Evolutionary conservation across 1,140 invertebrate genomes (phyloP), one percentile per base, ranked within the genome.

Genomic region (Episyrphus balteatus): DNA sequence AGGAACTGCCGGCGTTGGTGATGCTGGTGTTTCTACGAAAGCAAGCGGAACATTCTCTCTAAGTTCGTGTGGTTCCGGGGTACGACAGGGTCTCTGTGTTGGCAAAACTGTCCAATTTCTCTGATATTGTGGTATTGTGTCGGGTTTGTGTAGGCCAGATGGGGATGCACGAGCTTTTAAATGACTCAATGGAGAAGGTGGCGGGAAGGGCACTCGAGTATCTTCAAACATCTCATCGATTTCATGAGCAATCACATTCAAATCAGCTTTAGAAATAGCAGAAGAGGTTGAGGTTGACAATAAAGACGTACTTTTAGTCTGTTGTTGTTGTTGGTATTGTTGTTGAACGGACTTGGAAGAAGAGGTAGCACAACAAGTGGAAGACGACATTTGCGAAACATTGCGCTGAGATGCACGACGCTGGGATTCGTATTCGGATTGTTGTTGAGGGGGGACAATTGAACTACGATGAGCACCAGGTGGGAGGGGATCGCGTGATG

Each of bases 41-140:
- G 65, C 66, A 47, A 68, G 55, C 18, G 65, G 66, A 1, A 68
- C 50, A 49, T 68, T 68, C 34, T 68, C 65, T 50, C 58, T 62
- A 44, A 68, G 42, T 53, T 68, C 66, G 39, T 53, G 61, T 11
- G 66, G 66, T 38, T 75, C 74, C 47, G 73, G 73, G 8, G 73
- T 74, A 52, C 70, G 66, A 26, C 68, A 65, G 51, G 63, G 60
- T 47, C 69, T 69, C 58, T 76, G 73, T 44, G 72, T 73, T 47
- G 72, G 70, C 49, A 77, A 61, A 51, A 70, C 63, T 51, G 75
- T 75, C 57, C 78, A 71, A 57, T 78, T 72, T 66, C 74, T 73
- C 59, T 80, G 77, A 62, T 80, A 81, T 47, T 70, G 62, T 21
- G 77, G 77, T 56, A 78, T 75, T 56, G 65, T 69, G 39, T 77